Percentiles rank a stretch among this genome's conserved stretches.
Conservation (phyloP, 2,888 invertebrate genomes). For the Diarsia mendica region DNA sequence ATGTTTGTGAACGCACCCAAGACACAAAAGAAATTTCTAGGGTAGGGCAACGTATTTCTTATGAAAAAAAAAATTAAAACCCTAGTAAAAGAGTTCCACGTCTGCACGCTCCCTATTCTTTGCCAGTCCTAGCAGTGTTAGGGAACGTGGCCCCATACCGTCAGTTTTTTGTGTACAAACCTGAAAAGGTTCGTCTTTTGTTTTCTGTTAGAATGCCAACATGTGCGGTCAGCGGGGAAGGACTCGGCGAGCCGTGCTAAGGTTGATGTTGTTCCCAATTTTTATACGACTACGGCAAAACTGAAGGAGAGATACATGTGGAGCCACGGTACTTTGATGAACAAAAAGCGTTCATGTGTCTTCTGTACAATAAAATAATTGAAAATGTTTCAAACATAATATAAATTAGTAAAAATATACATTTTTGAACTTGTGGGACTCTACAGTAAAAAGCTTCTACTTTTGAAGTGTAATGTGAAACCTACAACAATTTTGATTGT, state of each 20-base stretch:
- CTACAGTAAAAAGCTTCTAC: background rate
- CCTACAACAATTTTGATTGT: background rate
- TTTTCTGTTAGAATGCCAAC: slow-evolving; percentile 79
- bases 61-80: background rate
- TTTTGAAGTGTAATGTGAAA: background rate
- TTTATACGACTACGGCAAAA: background rate
- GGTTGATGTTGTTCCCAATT: slow-evolving; percentile 41
- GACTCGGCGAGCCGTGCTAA: slow-evolving; percentile 69
- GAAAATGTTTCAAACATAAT: background rate
- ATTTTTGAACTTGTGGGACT: background rate
- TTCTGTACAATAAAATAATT: background rate
- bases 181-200: slow-evolving; percentile 87
- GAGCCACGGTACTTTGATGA: background rate
- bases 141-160: slow-evolving; percentile 80
- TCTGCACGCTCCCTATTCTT: slow-evolving; percentile 71
- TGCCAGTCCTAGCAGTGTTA: slow-evolving; percentile 67
- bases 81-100: slow-evolving; percentile 8
- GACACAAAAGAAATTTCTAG: too few species aligned
- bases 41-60: too few species aligned
- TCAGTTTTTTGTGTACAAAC: slow-evolving; percentile 84
- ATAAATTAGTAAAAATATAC: background rate
- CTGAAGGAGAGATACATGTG: background rate
- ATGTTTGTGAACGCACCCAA: too few species aligned
- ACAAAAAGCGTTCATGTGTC: background rate
- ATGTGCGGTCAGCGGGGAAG: slow-evolving; percentile 74